Conservation (phyloP, 2,113 vertebrate genomes). For the Bombycilla garrulus region DNA sequence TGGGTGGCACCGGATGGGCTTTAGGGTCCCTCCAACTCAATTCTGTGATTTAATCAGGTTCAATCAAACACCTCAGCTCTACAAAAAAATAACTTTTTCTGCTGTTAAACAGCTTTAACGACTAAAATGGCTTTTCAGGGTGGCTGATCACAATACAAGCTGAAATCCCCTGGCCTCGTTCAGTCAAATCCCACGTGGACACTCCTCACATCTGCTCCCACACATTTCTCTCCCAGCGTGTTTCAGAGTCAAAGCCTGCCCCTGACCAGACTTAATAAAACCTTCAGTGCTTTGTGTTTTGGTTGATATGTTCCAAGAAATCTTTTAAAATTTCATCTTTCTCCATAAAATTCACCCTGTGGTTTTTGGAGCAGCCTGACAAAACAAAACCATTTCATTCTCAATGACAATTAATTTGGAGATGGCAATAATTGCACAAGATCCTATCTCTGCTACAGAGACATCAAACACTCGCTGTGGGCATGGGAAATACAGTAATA, state of each 20-base stretch:
- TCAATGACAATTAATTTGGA: neutral
- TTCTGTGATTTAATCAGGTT: neutral
- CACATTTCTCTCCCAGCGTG: fast-evolving
- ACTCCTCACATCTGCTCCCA: neutral
- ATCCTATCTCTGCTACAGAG: neutral
- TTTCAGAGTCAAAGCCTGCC: neutral
- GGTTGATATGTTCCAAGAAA: neutral
- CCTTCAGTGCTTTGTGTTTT: neutral
- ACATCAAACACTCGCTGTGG: neutral
- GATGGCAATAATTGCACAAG: neutral
- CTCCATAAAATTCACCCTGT: neutral
- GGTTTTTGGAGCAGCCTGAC: neutral
- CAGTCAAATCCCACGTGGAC: fast-evolving
- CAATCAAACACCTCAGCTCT: neutral
- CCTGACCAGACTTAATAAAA: neutral
- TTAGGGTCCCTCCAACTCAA: neutral
- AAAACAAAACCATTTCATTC: neutral
- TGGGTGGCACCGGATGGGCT: fast-evolving
- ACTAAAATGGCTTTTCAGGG: neutral
- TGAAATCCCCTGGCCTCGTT: neutral
- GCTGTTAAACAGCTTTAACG: neutral
- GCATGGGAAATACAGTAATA: neutral
- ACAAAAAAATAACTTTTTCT: neutral
- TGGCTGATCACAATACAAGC: too few species aligned
- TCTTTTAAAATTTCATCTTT: neutral